These are phyloP conservation scores for Leiothrix lutea DNA, from an alignment of 2,113 vertebrate genomes.

Conservation along the genomic window DNA sequence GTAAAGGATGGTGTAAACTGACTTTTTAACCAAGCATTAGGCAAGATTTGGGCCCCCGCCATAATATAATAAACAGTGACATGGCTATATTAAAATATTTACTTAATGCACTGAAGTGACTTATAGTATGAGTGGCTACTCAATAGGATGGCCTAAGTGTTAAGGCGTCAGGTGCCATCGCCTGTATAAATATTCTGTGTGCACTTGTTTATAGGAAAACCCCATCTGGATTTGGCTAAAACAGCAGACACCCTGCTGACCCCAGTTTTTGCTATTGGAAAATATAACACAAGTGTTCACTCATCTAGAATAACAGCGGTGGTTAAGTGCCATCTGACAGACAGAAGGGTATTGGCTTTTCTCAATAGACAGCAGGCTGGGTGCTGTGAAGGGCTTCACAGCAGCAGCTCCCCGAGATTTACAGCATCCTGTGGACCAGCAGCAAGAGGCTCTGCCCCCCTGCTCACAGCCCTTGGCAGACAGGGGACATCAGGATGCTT, in stretches of 20 bases:
- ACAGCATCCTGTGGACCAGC: constrained; percentile 57
- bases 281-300: constrained; percentile 97
- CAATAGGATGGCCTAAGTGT: constrained; percentile 96
- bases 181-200: constrained; percentile 96
- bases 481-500: not conserved
- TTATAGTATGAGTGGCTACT: constrained; percentile 97
- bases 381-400: constrained; percentile 67
- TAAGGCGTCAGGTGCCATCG: constrained; percentile 98
- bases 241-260: constrained; percentile 89
- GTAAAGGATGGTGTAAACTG: constrained; percentile 92
- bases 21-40: constrained; percentile 97
- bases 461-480: not conserved
- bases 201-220: constrained; percentile 99
- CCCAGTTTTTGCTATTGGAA: constrained; percentile 93
- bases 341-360: constrained; percentile 89
- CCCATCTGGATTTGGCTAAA: constrained; percentile 93
- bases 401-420: constrained; percentile 66
- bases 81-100: constrained; percentile 99
- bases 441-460: not conserved
- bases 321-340: constrained; percentile 94
- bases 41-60: constrained; percentile 94
- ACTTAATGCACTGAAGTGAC: constrained; percentile 98
- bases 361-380: constrained; percentile 79
- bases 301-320: constrained; percentile 82
- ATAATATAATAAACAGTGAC: constrained; percentile 99